Evolutionary conservation across 2,888 invertebrate species (phyloP), one percentile per base, ranked within the genome.

Genomic region (Athrips mouffetella): DNA sequence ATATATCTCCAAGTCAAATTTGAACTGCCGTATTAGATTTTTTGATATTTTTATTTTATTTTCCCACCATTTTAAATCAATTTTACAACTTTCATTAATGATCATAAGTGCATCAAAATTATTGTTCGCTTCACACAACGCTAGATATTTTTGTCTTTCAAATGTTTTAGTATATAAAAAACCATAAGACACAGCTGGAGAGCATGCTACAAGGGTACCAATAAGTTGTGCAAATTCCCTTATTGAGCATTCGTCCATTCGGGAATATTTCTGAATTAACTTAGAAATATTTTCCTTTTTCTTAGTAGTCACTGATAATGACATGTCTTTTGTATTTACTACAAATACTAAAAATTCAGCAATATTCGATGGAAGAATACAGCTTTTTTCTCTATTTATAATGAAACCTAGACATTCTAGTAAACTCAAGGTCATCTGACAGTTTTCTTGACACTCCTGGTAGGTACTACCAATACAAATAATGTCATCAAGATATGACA

Each of bases 161-260:
- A 30, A 30, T 8, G 7, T 30, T 30, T 30, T 30, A 8, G 30
- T 30, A 30, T 30, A 30, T 30, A 30, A n/a, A 30, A 30, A 30
- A 4, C 30, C 5, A 30, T 30, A 30, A 8, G 30, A 30, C 30
- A 30, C 30, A 30, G 30, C 30, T 30, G 30, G 30, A 8, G 30
- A 30, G 30, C 30, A 30, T 30, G 30, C 30, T 30, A 30, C 30
- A 30, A 30, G 30, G 30, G 30, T 30, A n/a, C 30, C 30, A n/a
- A 30, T 25, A 25, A 25, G 25, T 25, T 25, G 25, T 25, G 25
- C 25, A 25, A 25, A 25, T 25, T 25, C 25, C 8, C 25, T 25
- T 25, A 25, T 25, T 25, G 8, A 6, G 8, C 25, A 25, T 25
- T 25, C 5, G 5, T 25, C 25, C 25, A 8, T 7, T 25, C 25